A percentile compares a stretch with the other conserved stretches of the same genome.
Evolutionary conservation across 2,888 invertebrate genomes (phyloP).

Genomic region (Eurytoma californica): DNA sequence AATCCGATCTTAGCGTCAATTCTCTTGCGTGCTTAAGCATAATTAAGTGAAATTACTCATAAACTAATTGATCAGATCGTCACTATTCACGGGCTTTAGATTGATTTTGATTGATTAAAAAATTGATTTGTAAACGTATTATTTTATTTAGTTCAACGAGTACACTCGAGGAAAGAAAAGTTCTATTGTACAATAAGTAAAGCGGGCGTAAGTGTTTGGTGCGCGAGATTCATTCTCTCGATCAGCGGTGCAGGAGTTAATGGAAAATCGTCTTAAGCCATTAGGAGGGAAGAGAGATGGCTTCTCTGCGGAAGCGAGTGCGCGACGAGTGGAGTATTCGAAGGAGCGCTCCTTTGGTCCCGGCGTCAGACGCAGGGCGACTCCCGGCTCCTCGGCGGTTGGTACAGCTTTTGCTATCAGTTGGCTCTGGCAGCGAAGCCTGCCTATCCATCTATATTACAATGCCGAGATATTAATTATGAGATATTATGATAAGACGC

Average conservation of each 20-base stretch:
- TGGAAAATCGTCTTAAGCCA: conserved; percentile 41
- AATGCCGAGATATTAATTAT: conserved; percentile 75
- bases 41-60: too few species aligned
- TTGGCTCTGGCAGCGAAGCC: conserved; percentile 72
- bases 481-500: conserved; percentile 75
- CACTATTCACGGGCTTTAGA: too few species aligned
- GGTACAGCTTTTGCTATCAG: conserved; percentile 72
- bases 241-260: conserved; percentile 13
- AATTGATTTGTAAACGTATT: too few species aligned
- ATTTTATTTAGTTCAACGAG: too few species aligned
- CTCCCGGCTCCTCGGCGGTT: conserved; percentile 54
- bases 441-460: conserved; percentile 74
- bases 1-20: conserved; percentile 57
- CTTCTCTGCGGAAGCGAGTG: conserved; percentile 54
- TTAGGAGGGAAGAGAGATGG: conserved; percentile 14
- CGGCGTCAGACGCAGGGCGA: conserved; percentile 62
- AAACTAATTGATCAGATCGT: too few species aligned
- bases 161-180: too few species aligned
- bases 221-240: neutral
- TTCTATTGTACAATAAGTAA: neutral
- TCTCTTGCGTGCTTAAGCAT: conserved; percentile 27
- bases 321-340: conserved; percentile 59
- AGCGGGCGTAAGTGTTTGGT: neutral
- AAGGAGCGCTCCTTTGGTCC: conserved; percentile 64
- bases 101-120: too few species aligned